Conservation (phyloP, 1,140 invertebrate species). For the Magallana gigas region DNA sequence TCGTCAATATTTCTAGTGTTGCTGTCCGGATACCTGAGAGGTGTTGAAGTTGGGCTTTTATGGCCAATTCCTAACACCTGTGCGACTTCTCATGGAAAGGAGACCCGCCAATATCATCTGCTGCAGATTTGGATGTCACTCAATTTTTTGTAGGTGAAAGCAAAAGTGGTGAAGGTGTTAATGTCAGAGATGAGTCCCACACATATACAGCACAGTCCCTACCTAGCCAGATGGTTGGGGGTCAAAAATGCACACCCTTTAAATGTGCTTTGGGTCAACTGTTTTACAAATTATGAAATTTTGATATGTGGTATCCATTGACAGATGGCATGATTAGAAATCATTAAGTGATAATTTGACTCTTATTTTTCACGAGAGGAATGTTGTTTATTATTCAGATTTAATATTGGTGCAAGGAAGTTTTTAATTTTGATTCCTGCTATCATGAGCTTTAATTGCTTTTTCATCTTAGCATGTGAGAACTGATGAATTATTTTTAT, state of each 20-base stretch:
- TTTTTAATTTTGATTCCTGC: neutral
- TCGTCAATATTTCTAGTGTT: slow-evolving; percentile 16
- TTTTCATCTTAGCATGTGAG: neutral
- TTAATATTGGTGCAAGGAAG: neutral
- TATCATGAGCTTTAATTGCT: neutral
- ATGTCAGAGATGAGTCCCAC: neutral
- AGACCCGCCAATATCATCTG: slow-evolving; percentile 17
- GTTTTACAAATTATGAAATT: slow-evolving; percentile 6
- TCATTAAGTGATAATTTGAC: slow-evolving; percentile 28
- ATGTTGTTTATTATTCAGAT: slow-evolving; percentile 6
- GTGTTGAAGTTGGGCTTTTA: neutral
- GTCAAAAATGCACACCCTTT: neutral
- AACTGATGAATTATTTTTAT: neutral
- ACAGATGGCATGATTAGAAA: slow-evolving; percentile 19
- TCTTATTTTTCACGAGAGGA: neutral
- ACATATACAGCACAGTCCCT: neutral
- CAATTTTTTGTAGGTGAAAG: slow-evolving; percentile 7
- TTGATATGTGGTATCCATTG: slow-evolving; percentile 20
- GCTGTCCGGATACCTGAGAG: slow-evolving; percentile 4
- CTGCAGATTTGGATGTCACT: neutral
- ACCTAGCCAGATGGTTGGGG: neutral
- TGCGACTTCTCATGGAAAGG: slow-evolving; percentile 5
- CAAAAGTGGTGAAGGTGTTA: neutral
- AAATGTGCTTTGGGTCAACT: neutral
- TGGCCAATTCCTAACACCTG: slow-evolving; percentile 2